These are phyloP conservation scores for Microcebus ravelobensis DNA, from an alignment of 2,113 vertebrate species.

Conservation along the genomic window DNA sequence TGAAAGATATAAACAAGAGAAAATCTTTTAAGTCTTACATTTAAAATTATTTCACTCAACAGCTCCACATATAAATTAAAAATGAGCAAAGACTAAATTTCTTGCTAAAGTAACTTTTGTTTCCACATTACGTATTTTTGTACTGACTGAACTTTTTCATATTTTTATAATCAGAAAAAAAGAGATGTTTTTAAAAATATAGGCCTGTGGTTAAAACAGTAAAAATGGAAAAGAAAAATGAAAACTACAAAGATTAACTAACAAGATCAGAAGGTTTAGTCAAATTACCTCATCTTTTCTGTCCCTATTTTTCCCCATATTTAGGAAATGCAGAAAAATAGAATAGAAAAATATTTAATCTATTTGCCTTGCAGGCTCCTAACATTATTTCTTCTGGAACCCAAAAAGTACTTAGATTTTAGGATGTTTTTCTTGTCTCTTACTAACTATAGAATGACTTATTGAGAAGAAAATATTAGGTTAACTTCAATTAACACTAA, in stretches of 20 bases:
- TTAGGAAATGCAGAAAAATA: background rate
- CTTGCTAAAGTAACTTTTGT: background rate
- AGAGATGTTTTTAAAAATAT: background rate
- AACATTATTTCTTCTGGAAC: background rate
- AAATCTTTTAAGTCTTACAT: background rate
- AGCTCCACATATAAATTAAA: constrained; percentile 1
- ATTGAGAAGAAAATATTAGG: background rate
- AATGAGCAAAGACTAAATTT: constrained; percentile 24
- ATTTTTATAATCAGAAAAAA: background rate
- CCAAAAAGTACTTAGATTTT: background rate
- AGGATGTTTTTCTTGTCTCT: background rate
- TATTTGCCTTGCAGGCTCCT: background rate
- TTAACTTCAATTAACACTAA: background rate
- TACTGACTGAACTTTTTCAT: background rate
- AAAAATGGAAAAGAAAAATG: background rate
- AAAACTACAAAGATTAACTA: background rate
- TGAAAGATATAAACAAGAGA: background rate
- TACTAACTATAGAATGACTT: background rate
- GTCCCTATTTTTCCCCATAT: background rate
- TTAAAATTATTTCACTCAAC: constrained; percentile 4
- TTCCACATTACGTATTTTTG: background rate
- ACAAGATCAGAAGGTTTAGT: background rate
- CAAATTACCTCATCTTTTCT: background rate
- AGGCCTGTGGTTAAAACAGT: background rate
- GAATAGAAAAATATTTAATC: background rate